Base-by-base conservation (phyloP, 2,888 invertebrate species). In the Pristionchus arcanus region DNA sequence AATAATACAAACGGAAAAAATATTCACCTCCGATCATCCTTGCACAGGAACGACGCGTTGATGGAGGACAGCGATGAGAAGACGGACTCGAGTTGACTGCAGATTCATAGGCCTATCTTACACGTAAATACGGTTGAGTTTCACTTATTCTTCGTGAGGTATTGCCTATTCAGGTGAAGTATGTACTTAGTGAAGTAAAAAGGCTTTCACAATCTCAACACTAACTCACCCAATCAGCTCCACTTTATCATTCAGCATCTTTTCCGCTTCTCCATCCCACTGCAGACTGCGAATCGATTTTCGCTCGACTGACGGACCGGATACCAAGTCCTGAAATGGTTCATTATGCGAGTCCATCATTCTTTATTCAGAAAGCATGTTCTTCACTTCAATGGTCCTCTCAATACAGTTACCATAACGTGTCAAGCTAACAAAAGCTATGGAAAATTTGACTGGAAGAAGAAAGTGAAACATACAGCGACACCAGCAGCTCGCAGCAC, bases 51-150 rank as follows among this genome's bases (percentile, higher is more conserved):
- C 1, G 98, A 98, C 9, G 97, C 97, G 96, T 98, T 98, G 68
- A 98, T 95, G 95, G 98, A 98, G 0, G 97, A 97, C 90, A 97
- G 96, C 93, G 97, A 98, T 91, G 97, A 97, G 95, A 98, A 98
- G 28, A 97, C 97, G 16, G 97, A 97, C 95, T 98, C 98, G 91
- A 98, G 95, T 93, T 97, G 97, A 96, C 97, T 97, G 59, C 7
- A 85, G 42, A 77, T 77, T 49, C 13, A 3, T 9, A n/a, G 34
- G n/a, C n/a, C n/a, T n/a, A n/a, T n/a, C n/a, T n/a, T n/a, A n/a
- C n/a, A n/a, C n/a, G n/a, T n/a, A n/a, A n/a, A n/a, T n/a, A n/a
- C n/a, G n/a, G n/a, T n/a, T n/a, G n/a, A n/a, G n/a, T n/a, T n/a
- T n/a, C n/a, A n/a, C n/a, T n/a, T n/a, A n/a, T n/a, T n/a, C n/a